A percentile compares a stretch with the other conserved stretches of the same genome.
Conservation (phyloP, 2,797 vertebrate species). For the Rhabdomys pumilio region DNA sequence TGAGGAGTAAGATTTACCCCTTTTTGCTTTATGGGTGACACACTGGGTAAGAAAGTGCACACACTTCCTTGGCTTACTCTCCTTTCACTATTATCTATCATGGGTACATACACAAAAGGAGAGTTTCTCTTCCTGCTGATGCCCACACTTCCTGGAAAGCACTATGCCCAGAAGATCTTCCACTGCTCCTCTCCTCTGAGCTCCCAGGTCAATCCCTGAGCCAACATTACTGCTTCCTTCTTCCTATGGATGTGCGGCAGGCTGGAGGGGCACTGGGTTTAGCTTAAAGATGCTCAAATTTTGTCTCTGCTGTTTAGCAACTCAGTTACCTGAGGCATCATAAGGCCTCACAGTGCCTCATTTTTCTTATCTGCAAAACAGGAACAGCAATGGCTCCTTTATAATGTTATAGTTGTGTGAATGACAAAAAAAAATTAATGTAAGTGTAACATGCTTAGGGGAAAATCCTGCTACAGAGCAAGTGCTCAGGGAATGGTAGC, state of each 20-base stretch:
- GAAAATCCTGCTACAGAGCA: neutral
- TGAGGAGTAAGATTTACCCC: neutral
- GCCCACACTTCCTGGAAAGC: neutral
- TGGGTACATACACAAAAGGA: neutral
- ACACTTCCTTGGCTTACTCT: neutral
- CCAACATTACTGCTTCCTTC: neutral
- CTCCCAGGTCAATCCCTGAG: neutral
- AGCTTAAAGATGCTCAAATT: neutral
- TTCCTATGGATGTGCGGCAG: neutral
- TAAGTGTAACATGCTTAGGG: neutral
- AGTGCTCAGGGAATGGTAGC: neutral
- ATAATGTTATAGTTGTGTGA: neutral
- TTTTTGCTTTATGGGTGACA: neutral
- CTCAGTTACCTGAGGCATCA: neutral
- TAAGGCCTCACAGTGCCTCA: neutral
- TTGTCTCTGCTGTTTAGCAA: neutral
- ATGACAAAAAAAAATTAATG: neutral
- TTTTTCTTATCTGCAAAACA: slow-evolving; percentile 20
- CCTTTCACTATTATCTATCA: neutral
- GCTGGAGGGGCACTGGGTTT: neutral
- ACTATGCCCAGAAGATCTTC: neutral
- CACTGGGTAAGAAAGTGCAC: neutral
- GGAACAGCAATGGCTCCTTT: neutral
- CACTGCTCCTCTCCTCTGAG: neutral
- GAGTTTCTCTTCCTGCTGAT: neutral